Percentiles rank a stretch among this genome's conserved stretches.
phyloP scores from a whole-genome alignment of 1,140 invertebrate species.

The Panulirus ornatus region DNA sequence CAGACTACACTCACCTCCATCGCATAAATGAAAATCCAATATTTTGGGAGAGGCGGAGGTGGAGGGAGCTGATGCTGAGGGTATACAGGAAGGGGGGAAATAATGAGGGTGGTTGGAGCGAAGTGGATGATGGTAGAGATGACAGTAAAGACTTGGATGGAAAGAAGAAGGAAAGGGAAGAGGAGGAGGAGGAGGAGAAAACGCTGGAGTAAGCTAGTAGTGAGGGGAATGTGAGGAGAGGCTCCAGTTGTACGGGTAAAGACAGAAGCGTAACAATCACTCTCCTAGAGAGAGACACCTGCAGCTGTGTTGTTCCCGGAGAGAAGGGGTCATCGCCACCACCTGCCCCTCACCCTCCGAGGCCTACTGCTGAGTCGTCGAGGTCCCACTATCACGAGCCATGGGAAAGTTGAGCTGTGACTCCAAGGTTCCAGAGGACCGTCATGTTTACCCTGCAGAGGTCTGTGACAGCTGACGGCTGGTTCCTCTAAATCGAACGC shows the following conservation, averaged over 20 bases:
- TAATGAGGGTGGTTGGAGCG: neutral
- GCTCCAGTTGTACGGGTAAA: neutral
- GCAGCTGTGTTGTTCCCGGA: neutral
- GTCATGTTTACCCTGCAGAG: too few species aligned
- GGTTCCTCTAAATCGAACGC: too few species aligned
- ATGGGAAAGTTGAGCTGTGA: too few species aligned
- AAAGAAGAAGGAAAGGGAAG: neutral
- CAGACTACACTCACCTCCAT: constrained; percentile 42
- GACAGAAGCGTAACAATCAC: neutral
- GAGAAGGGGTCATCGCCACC: neutral
- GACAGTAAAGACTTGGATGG: too few species aligned
- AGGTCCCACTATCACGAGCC: too few species aligned
- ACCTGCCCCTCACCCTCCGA: too few species aligned
- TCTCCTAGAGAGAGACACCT: neutral
- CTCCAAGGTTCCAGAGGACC: too few species aligned
- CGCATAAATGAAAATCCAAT: constrained; percentile 46
- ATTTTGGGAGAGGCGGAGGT: neutral
- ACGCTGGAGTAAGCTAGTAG: too few species aligned
- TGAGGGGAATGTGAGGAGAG: neutral
- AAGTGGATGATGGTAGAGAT: too few species aligned
- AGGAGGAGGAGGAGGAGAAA: neutral
- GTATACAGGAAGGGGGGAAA: neutral
- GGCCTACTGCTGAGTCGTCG: too few species aligned
- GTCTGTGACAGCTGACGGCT: too few species aligned
- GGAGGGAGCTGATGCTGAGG: neutral